A percentile compares a stretch with the other conserved stretches of the same genome.
Conservation (phyloP, 2,113 vertebrate species). For the Microcebus jonahi region DNA sequence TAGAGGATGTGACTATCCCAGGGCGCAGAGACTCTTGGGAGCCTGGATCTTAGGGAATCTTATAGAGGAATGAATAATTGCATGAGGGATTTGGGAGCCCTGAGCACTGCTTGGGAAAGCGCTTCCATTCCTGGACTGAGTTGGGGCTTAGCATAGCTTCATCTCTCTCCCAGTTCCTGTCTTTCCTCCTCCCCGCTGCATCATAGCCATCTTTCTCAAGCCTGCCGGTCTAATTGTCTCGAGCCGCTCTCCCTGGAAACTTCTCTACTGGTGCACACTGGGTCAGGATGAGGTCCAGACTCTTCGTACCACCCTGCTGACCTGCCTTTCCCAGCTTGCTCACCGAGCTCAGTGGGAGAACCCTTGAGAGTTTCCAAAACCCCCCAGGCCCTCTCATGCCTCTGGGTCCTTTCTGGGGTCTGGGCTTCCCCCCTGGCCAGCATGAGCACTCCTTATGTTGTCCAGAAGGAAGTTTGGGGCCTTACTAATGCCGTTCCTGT, state of each 20-base stretch:
- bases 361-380: neutral
- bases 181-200: neutral
- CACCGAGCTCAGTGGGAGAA: neutral
- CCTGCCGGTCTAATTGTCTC: too few species aligned
- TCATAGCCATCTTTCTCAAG: neutral
- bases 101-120: neutral
- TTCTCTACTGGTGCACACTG: neutral
- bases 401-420: neutral
- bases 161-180: neutral
- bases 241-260: neutral
- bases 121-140: neutral
- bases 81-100: neutral
- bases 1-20: neutral
- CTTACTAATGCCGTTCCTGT: neutral
- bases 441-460: neutral
- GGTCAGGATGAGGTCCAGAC: too few species aligned
- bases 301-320: rapidly evolving
- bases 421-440: neutral
- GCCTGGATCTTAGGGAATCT: neutral
- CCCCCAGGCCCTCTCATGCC: neutral
- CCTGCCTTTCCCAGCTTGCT: neutral
- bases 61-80: neutral
- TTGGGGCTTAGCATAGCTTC: neutral
- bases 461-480: neutral
- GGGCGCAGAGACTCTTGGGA: neutral